Evolutionary conservation across 2,113 vertebrate species (phyloP).

Genomic region (Arenaria interpres): DNA sequence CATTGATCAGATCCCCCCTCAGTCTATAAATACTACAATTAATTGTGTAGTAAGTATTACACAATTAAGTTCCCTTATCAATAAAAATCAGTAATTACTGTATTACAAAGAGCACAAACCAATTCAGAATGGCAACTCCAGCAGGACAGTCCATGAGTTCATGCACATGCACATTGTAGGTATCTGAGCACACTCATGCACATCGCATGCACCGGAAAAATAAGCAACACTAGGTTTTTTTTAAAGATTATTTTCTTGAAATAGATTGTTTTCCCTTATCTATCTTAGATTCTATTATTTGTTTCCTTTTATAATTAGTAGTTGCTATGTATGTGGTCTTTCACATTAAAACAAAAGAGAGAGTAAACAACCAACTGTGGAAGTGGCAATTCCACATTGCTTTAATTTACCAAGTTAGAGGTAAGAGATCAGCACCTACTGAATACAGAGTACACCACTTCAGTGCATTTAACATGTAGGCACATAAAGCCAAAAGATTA

Average conservation of each 20-base stretch:
- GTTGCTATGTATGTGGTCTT: neutral
- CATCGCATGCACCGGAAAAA: slow-evolving; percentile 60
- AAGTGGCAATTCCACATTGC: neutral
- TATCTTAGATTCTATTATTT: neutral
- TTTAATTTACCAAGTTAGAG: neutral
- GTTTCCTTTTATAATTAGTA: neutral
- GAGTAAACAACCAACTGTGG: neutral
- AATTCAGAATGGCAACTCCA: slow-evolving; percentile 61
- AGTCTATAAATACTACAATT: no score
- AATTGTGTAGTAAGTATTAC: neutral
- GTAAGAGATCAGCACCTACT: neutral
- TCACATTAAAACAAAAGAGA: neutral
- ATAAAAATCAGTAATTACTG: slow-evolving; percentile 39
- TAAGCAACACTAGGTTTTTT: slow-evolving; percentile 48
- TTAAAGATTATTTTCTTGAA: neutral
- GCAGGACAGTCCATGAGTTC: slow-evolving; percentile 48
- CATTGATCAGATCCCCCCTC: no score
- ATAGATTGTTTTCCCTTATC: neutral
- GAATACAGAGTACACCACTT: neutral
- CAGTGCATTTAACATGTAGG: neutral
- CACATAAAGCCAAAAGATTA: neutral
- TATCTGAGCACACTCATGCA: slow-evolving; percentile 52
- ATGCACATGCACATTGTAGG: slow-evolving; percentile 76
- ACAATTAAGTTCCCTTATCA: neutral
- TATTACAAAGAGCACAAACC: slow-evolving; percentile 59